These are phyloP conservation scores for Melanaphis sacchari DNA, from an alignment of 1,140 invertebrate genomes.

Conservation along the genomic window DNA sequence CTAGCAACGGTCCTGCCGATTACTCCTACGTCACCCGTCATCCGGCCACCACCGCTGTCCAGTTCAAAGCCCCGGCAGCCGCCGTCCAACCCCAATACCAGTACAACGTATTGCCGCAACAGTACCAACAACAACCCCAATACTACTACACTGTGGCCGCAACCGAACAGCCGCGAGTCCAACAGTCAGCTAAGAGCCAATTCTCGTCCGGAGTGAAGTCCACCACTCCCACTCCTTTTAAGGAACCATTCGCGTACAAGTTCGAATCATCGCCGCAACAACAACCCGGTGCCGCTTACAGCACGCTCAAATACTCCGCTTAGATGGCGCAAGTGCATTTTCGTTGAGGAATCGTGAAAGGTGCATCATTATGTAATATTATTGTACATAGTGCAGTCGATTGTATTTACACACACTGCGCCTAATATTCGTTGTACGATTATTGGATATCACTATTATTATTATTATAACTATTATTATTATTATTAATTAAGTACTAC, in stretches of 20 bases:
- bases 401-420: background rate
- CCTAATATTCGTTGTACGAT: background rate
- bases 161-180: slow-evolving; percentile 5
- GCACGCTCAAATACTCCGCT: slow-evolving; percentile 18
- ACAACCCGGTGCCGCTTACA: slow-evolving; percentile 29
- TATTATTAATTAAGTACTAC: background rate
- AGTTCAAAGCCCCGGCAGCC: background rate
- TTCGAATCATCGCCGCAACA: slow-evolving; percentile 24
- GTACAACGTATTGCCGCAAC: slow-evolving; percentile 11
- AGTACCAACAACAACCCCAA: slow-evolving; percentile 47
- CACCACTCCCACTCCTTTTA: background rate
- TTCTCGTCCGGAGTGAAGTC: slow-evolving; percentile 47
- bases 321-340: background rate
- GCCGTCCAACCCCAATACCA: slow-evolving; percentile 9
- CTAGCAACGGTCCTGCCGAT: background rate
- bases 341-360: background rate
- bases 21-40: slow-evolving; percentile 38
- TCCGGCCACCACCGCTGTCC: background rate
- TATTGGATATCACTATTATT: background rate
- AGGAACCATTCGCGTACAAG: slow-evolving; percentile 28
- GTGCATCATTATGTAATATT: background rate
- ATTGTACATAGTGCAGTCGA: background rate
- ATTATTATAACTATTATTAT: background rate
- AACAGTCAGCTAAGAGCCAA: slow-evolving; percentile 48
- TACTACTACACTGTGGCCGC: background rate